A percentile compares a stretch with the other conserved stretches of the same genome.
Conservation (phyloP, 2,113 vertebrate species). For the Perognathus longimembris region DNA sequence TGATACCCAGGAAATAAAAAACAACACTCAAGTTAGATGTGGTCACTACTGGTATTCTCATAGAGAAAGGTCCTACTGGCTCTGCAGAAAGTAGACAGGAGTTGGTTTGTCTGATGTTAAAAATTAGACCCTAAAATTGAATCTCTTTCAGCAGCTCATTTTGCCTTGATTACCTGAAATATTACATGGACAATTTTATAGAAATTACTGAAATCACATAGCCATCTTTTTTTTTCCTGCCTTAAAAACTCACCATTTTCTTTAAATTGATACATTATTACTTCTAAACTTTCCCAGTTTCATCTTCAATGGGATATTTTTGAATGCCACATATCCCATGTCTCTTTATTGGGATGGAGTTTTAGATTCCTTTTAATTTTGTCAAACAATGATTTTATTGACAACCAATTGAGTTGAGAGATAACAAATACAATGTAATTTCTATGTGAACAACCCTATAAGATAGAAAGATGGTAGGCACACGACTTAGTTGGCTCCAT, state of each 20-base stretch:
- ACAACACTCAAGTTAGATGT: background rate
- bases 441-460: background rate
- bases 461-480: background rate
- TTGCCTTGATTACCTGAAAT: background rate
- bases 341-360: background rate
- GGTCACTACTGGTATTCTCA: background rate
- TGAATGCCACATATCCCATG: background rate
- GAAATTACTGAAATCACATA: background rate
- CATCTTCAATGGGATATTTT: background rate
- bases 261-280: background rate
- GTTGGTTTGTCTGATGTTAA: background rate
- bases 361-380: background rate
- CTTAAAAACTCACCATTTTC: background rate
- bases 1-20: background rate
- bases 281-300: background rate
- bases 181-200: background rate
- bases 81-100: background rate
- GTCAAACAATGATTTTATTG: slow-evolving; percentile 14
- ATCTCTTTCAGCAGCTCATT: background rate
- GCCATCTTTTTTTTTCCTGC: background rate
- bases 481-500: background rate
- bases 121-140: background rate
- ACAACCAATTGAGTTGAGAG: background rate
- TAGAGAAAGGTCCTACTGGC: background rate
- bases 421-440: no score